A percentile compares a stretch with the other conserved stretches of the same genome.
Conservation (phyloP, 2,113 vertebrate genomes). For the Peromyscus maniculatus region DNA sequence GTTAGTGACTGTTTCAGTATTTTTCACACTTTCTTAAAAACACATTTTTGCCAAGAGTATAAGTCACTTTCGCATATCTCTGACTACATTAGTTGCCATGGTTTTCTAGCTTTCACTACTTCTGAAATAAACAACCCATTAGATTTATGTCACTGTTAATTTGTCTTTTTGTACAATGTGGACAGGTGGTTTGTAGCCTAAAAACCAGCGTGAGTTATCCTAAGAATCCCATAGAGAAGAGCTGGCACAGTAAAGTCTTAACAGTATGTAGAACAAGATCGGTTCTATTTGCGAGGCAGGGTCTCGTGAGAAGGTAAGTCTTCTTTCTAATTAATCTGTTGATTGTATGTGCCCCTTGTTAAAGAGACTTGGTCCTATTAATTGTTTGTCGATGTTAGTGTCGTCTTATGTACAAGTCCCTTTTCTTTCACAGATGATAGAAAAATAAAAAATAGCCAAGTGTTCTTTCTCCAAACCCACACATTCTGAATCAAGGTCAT, state of each 20-base stretch:
- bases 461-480: not conserved
- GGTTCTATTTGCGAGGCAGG: not conserved
- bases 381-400: not conserved
- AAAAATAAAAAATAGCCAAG: slow-evolving; percentile 41
- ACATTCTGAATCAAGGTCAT: slow-evolving; percentile 1
- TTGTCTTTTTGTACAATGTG: slow-evolving; percentile 56
- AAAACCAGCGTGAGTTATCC: slow-evolving; percentile 59
- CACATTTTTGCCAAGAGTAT: slow-evolving; percentile 75
- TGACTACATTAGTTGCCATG: slow-evolving; percentile 78
- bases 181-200: slow-evolving; percentile 62
- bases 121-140: slow-evolving; percentile 74
- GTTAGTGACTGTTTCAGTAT: slow-evolving; percentile 72
- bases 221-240: not conserved
- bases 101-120: slow-evolving; percentile 69
- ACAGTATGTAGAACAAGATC: not conserved
- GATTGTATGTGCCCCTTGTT: not conserved
- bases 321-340: slow-evolving; percentile 40
- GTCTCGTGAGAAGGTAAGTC: not conserved
- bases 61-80: slow-evolving; percentile 74
- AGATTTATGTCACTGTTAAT: slow-evolving; percentile 77
- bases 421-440: not conserved
- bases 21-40: slow-evolving; percentile 59
- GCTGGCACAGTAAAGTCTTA: not conserved
- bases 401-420: not conserved
- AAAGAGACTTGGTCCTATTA: slow-evolving; percentile 4